phyloP scores from a whole-genome alignment of 2,113 vertebrate genomes.

The Ginglymostoma cirratum region DNA sequence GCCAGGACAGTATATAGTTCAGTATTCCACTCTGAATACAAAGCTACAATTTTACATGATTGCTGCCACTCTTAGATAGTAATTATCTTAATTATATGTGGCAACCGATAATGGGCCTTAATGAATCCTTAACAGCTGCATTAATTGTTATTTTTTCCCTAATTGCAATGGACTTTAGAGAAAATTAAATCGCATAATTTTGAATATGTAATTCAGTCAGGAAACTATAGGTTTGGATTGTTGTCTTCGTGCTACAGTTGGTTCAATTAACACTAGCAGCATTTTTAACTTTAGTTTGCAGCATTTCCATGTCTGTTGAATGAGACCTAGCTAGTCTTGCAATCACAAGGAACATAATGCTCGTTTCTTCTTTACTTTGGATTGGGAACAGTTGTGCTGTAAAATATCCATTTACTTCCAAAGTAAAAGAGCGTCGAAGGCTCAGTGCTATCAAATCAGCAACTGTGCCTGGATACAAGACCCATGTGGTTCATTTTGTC shows the following conservation, averaged over 20 bases:
- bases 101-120: conserved; percentile 15
- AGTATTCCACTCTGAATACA: neutral
- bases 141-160: neutral
- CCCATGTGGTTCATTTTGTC: too few species aligned
- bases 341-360: neutral
- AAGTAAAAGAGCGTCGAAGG: too few species aligned
- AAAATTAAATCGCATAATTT: conserved; percentile 17
- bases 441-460: too few species aligned
- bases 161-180: neutral
- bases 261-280: neutral
- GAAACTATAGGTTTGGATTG: neutral
- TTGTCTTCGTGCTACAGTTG: neutral
- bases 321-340: too few species aligned
- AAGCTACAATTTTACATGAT: neutral
- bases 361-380: neutral
- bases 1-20: neutral
- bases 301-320: neutral
- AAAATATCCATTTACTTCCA: too few species aligned
- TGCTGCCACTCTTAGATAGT: neutral
- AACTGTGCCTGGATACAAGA: too few species aligned
- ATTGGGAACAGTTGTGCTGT: too few species aligned
- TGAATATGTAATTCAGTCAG: neutral
- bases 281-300: neutral
- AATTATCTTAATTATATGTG: conserved; percentile 32
- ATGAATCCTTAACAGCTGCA: conserved; percentile 19